These are phyloP conservation scores for Theocolax elegans DNA, from an alignment of 1,140 invertebrate genomes.

Conservation along the genomic window DNA sequence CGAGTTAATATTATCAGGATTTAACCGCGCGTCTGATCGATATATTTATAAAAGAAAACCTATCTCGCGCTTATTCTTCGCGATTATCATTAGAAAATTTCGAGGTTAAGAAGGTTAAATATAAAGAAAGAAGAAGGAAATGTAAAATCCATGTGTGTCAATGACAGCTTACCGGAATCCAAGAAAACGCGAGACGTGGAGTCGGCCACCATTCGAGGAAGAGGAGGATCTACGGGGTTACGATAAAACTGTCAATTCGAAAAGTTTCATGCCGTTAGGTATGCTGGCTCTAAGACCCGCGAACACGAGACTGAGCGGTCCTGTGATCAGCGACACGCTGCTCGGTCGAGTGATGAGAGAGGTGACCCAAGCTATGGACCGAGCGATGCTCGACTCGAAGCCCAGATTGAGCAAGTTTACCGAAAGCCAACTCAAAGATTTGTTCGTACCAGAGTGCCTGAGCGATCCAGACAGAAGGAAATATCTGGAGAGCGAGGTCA, in stretches of 20 bases:
- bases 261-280: constrained; percentile 65
- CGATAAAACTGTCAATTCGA: constrained; percentile 56
- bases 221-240: constrained; percentile 53
- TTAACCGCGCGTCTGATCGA: too few species aligned
- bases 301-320: constrained; percentile 52
- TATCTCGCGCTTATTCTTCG: too few species aligned
- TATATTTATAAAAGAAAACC: too few species aligned
- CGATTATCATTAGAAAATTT: too few species aligned
- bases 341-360: constrained; percentile 59
- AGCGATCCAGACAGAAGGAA: neutral
- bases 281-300: constrained; percentile 63
- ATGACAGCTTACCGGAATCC: neutral
- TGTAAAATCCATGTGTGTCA: constrained; percentile 16
- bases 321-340: constrained; percentile 56
- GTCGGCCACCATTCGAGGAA: constrained; percentile 35
- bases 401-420: constrained; percentile 48
- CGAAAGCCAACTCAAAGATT: constrained; percentile 59
- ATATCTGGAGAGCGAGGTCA: constrained; percentile 53
- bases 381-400: constrained; percentile 56
- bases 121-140: constrained; percentile 50
- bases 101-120: too few species aligned
- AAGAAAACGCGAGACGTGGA: neutral
- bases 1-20: too few species aligned
- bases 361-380: constrained; percentile 59
- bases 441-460: constrained; percentile 60